Conservation (phyloP, 2,888 invertebrate species). For the Bugula neritina region DNA sequence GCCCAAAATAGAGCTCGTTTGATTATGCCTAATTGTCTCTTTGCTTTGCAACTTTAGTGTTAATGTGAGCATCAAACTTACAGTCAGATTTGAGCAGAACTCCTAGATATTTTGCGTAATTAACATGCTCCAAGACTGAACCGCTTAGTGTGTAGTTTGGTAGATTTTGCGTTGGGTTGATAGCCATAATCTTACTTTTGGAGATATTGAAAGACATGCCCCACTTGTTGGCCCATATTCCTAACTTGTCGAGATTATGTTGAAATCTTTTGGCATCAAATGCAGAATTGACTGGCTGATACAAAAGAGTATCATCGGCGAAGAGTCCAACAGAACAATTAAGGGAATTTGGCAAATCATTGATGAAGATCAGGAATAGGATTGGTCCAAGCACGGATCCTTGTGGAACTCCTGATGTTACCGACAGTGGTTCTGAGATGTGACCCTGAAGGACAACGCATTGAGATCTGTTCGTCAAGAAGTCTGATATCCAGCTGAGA, state of each 20-base stretch:
- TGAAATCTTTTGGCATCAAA: background rate
- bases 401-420: constrained; percentile 16
- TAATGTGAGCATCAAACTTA: too few species aligned
- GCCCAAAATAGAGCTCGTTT: background rate
- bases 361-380: background rate
- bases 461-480: background rate
- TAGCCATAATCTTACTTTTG: background rate
- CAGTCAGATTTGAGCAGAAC: too few species aligned
- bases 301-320: constrained; percentile 5
- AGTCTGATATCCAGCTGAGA: background rate
- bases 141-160: constrained; percentile 1
- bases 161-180: background rate
- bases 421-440: background rate
- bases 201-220: constrained; percentile 1
- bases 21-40: background rate
- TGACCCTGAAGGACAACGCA: background rate
- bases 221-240: background rate
- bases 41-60: too few species aligned
- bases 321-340: background rate
- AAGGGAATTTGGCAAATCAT: background rate
- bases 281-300: background rate
- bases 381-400: constrained; percentile 11
- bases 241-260: background rate
- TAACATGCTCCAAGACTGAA: background rate
- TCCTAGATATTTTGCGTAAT: background rate